phyloP scores from a whole-genome alignment of 2,113 vertebrate species.

The Anolis carolinensis region DNA sequence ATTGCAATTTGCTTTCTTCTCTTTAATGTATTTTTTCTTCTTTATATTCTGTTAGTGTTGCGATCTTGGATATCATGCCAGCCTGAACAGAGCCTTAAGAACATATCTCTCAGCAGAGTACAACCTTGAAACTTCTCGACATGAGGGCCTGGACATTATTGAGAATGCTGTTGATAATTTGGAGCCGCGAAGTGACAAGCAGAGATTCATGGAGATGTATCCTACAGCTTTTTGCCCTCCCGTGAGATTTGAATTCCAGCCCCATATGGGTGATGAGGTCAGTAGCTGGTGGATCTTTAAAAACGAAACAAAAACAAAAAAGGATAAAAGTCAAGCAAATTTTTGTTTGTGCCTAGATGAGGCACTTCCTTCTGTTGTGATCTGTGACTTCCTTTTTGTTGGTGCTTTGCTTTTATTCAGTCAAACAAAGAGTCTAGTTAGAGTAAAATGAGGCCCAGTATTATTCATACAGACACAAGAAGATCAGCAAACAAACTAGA shows the following conservation, averaged over 20 bases:
- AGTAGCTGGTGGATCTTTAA: slow-evolving; percentile 57
- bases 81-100: slow-evolving; percentile 92
- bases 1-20: slow-evolving; percentile 24
- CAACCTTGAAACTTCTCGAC: slow-evolving; percentile 97
- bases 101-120: slow-evolving; percentile 98
- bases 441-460: slow-evolving; percentile 29
- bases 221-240: slow-evolving; percentile 95
- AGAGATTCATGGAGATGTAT: slow-evolving; percentile 99
- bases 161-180: slow-evolving; percentile 97
- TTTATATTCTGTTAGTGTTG: slow-evolving; percentile 83
- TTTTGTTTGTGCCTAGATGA: slow-evolving; percentile 20
- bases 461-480: slow-evolving; percentile 33
- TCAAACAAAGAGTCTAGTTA: slow-evolving; percentile 33
- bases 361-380: slow-evolving; percentile 3
- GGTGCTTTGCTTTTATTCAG: slow-evolving; percentile 27
- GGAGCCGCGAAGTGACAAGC: slow-evolving; percentile 94
- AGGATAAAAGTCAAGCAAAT: neutral
- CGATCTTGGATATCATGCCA: slow-evolving; percentile 96
- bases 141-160: slow-evolving; percentile 97
- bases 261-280: slow-evolving; percentile 98
- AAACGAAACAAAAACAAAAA: neutral
- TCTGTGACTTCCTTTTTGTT: slow-evolving; percentile 31
- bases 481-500: slow-evolving; percentile 16
- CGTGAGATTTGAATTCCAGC: slow-evolving; percentile 94
- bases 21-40: slow-evolving; percentile 33